These are phyloP conservation scores for Bombus polaris DNA, from an alignment of 1,140 invertebrate species.

Conservation along the genomic window DNA sequence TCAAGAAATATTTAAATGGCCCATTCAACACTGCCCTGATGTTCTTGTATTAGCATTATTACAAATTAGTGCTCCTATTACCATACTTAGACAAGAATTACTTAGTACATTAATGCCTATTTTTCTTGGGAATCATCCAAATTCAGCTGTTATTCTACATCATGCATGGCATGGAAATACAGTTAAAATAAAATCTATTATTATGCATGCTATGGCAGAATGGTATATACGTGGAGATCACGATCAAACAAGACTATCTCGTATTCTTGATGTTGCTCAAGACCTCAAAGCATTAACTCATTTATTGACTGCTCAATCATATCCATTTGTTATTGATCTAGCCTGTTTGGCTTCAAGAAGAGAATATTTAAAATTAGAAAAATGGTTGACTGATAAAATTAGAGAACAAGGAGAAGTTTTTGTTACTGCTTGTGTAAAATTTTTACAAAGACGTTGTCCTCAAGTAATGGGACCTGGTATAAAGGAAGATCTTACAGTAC, in stretches of 20 bases:
- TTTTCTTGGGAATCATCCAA: conserved; percentile 97
- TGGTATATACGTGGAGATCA: conserved; percentile 96
- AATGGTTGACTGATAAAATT: conserved; percentile 99
- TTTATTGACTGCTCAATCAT: conserved; percentile 95
- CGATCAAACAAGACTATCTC: conserved; percentile 95
- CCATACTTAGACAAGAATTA: conserved; percentile 91
- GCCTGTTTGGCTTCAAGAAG: conserved; percentile 97
- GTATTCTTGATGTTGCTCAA: conserved; percentile 98
- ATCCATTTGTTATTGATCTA: conserved; percentile 98
- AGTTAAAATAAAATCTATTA: conserved; percentile 90
- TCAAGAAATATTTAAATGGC: conserved; percentile 96
- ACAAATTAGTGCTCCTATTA: conserved; percentile 91
- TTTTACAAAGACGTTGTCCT: conserved; percentile 92
- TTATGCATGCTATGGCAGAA: conserved; percentile 98
- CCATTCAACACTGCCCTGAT: conserved; percentile 96
- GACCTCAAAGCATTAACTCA: conserved; percentile 97
- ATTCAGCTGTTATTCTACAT: conserved; percentile 95
- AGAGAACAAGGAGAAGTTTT: conserved; percentile 96
- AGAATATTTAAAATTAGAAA: conserved; percentile 98
- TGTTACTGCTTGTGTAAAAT: conserved; percentile 92
- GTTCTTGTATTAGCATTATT: conserved; percentile 93
- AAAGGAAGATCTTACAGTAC: conserved; percentile 89
- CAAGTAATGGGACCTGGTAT: conserved; percentile 90
- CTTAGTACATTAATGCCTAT: conserved; percentile 93
- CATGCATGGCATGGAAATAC: conserved; percentile 95